Conservation (phyloP, 2,113 vertebrate species). For the Archocentrus centrarchus region DNA sequence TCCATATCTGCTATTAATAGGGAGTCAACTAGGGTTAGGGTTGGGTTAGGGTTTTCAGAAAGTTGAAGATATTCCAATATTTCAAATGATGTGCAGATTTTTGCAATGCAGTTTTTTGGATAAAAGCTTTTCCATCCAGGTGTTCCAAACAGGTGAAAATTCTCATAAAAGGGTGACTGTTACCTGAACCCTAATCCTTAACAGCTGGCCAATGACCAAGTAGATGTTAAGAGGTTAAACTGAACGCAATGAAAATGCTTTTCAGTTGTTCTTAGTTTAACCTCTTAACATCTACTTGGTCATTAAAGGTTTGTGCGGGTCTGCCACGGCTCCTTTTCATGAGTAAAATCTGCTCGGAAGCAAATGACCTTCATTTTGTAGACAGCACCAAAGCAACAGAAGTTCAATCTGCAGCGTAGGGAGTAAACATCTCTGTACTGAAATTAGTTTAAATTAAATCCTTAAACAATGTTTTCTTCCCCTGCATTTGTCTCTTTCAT, state of each 20-base stretch:
- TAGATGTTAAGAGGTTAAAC: background rate
- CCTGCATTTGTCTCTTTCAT: constrained; percentile 6
- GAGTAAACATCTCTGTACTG: background rate
- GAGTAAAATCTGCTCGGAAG: background rate
- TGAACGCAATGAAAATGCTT: background rate
- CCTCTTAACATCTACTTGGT: too few species aligned
- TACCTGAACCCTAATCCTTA: background rate
- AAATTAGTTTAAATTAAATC: constrained; percentile 19
- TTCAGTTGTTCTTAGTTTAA: too few species aligned
- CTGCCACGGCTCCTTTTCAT: background rate
- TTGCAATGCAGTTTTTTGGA: background rate
- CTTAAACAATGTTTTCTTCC: constrained; percentile 4
- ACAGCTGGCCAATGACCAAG: background rate
- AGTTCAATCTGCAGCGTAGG: background rate
- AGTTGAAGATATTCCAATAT: too few species aligned
- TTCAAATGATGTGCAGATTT: background rate
- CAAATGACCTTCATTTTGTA: background rate
- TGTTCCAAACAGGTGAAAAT: background rate
- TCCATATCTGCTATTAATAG: too few species aligned
- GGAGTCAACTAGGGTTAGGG: too few species aligned
- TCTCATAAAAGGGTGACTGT: background rate
- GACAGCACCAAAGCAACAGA: background rate
- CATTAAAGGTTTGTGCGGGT: background rate
- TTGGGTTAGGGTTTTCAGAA: too few species aligned
- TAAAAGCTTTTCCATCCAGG: background rate